phyloP scores from a whole-genome alignment of 2,113 vertebrate species.

The Xenopus laevis region DNA sequence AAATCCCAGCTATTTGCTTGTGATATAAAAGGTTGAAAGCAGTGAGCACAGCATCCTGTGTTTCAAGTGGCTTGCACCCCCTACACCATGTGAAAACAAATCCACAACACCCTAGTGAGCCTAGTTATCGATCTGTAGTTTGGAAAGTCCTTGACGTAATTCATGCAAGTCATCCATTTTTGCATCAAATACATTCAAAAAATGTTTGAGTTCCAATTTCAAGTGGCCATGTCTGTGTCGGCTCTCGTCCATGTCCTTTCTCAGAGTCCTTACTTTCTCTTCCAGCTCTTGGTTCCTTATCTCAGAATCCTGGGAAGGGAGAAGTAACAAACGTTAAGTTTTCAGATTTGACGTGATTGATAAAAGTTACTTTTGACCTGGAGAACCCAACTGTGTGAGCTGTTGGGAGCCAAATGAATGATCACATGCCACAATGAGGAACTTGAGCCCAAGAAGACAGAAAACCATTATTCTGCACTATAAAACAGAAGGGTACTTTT shows the following conservation, averaged over 20 bases:
- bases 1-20: constrained; percentile 5
- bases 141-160: constrained; percentile 88
- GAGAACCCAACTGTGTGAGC: too few relatives aligned
- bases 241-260: constrained; percentile 78
- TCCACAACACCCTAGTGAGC: constrained; percentile 46
- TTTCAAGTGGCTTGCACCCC: background rate
- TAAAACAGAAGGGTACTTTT: too few relatives aligned
- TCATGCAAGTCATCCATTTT: constrained; percentile 95
- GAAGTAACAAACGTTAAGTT: constrained; percentile 29
- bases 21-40: constrained; percentile 3
- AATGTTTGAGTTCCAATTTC: constrained; percentile 88
- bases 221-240: constrained; percentile 81
- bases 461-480: too few relatives aligned
- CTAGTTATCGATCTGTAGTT: constrained; percentile 84
- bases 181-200: constrained; percentile 88
- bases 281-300: constrained; percentile 80
- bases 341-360: too few relatives aligned
- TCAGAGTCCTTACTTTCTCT: constrained; percentile 74
- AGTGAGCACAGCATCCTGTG: background rate
- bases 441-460: too few relatives aligned
- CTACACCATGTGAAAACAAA: constrained; percentile 12
- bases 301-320: constrained; percentile 75
- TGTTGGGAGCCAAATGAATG: too few relatives aligned
- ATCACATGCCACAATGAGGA: too few relatives aligned
- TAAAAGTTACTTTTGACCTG: too few relatives aligned